Percentiles rank a stretch among this genome's conserved stretches.
These are phyloP conservation scores for Drosophila baimaii DNA, from an alignment of 1,140 invertebrate species.

Conservation along the genomic window DNA sequence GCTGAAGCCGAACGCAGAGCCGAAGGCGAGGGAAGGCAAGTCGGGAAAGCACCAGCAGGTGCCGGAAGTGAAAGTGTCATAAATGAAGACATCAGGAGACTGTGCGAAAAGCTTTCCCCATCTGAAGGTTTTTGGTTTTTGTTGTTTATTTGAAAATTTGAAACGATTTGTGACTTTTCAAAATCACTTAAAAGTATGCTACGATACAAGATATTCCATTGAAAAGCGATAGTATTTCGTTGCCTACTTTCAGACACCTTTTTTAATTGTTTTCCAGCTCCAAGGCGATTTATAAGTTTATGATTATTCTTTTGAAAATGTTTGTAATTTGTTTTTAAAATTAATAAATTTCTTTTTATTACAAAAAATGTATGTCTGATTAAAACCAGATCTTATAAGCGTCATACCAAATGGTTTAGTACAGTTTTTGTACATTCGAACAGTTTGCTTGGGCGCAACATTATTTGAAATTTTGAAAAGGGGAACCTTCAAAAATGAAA, in stretches of 20 bases:
- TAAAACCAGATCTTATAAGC: neutral
- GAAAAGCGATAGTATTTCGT: neutral
- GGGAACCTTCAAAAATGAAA: neutral
- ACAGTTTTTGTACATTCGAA: conserved; percentile 29
- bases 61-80: conserved; percentile 39
- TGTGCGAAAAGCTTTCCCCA: conserved; percentile 31
- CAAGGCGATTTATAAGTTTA: neutral
- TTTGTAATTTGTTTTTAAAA: too few relatives aligned
- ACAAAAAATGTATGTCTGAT: too few relatives aligned
- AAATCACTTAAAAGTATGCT: too few relatives aligned
- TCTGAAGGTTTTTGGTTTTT: neutral
- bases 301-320: neutral
- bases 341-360: too few relatives aligned
- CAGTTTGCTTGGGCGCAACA: conserved; percentile 18
- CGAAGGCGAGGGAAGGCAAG: conserved; percentile 4
- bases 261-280: neutral
- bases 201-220: too few relatives aligned
- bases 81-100: conserved; percentile 9
- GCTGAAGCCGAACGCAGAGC: conserved; percentile 13
- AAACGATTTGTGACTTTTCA: neutral
- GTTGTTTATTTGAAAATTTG: neutral
- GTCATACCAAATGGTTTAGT: conserved; percentile 13
- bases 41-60: conserved; percentile 29
- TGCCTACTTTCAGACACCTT: neutral
- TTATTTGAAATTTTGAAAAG: conserved; percentile 9